Evolutionary conservation across 2,888 invertebrate species (phyloP).

Genomic region (Sphaerophoria taeniata): DNA sequence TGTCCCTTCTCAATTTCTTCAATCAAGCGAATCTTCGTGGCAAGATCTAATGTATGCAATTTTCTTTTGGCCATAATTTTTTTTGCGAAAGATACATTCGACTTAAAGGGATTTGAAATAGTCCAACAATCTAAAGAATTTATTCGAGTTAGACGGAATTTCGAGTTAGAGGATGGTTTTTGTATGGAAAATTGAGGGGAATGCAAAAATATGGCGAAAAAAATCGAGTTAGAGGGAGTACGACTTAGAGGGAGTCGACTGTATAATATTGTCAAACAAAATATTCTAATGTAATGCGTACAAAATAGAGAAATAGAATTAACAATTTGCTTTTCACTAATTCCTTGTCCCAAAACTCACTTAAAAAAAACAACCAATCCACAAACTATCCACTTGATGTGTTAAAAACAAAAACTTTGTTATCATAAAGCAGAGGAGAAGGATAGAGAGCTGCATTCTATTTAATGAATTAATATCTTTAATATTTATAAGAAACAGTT

Average conservation of each 20-base stretch:
- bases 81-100: no score
- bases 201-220: no score
- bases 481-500: constrained; percentile 42
- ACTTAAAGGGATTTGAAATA: no score
- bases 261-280: constrained; percentile 32
- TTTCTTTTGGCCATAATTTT: constrained; percentile 39
- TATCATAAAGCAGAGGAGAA: constrained; percentile 79
- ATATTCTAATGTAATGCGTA: constrained; percentile 33
- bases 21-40: constrained; percentile 1
- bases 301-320: constrained; percentile 75
- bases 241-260: no score
- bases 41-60: constrained; percentile 25
- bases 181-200: no score
- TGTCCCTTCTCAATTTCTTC: constrained; percentile 3
- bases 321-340: constrained; percentile 76
- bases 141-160: no score
- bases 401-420: constrained; percentile 32
- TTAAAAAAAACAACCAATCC: constrained; percentile 33
- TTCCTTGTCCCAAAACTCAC: constrained; percentile 38
- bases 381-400: constrained; percentile 45
- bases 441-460: constrained; percentile 80
- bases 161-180: no score
- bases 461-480: constrained; percentile 51
- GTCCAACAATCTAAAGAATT: neutral
- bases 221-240: no score